Evolutionary conservation across 2,113 vertebrate species (phyloP).

Genomic region (Emydura subglobosa): DNA sequence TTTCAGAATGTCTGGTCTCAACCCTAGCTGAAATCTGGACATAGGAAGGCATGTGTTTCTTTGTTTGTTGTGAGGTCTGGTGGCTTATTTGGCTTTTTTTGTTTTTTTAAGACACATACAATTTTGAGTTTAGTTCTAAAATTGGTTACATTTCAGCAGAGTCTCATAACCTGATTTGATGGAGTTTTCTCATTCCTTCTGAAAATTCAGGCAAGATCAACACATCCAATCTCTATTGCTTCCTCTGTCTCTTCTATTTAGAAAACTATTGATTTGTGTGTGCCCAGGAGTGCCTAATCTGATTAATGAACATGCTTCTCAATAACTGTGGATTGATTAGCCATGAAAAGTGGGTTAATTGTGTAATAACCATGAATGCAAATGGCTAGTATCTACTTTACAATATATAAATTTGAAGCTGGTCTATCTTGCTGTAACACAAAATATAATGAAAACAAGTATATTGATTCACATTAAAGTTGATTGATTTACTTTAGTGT

Average conservation of each 20-base stretch:
- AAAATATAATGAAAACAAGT: constrained; percentile 66
- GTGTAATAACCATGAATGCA: constrained; percentile 72
- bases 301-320: constrained; percentile 75
- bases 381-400: constrained; percentile 68
- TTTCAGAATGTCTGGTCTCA: neutral
- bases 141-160: neutral
- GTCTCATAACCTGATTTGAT: neutral
- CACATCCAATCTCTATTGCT: neutral
- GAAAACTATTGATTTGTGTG: constrained; percentile 36
- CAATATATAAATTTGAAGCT: constrained; percentile 58
- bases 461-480: constrained; percentile 66
- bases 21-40: neutral
- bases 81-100: no score
- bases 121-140: neutral
- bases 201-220: neutral
- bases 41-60: neutral
- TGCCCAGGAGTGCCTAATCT: constrained; percentile 56
- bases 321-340: constrained; percentile 78
- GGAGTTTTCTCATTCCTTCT: neutral
- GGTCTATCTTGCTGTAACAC: constrained; percentile 62
- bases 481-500: constrained; percentile 72
- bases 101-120: no score
- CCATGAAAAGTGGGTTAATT: constrained; percentile 77
- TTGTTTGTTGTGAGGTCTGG: no score
- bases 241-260: neutral